A percentile compares a stretch with the other conserved stretches of the same genome.
Conservation (phyloP, 2,888 invertebrate species). For the Aleiodes testaceus region DNA sequence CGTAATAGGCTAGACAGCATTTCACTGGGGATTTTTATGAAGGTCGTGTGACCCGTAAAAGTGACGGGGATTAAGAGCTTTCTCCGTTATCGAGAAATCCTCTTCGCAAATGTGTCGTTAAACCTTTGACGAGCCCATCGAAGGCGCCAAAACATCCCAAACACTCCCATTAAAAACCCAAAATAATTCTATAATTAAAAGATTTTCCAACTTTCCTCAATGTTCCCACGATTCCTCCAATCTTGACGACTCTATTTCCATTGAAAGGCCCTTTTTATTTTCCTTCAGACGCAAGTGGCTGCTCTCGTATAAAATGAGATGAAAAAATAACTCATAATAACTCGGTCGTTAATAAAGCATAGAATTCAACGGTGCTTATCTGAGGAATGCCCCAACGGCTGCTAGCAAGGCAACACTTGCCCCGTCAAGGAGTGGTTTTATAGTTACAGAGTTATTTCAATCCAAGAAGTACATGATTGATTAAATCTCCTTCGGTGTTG, state of each 20-base stretch:
- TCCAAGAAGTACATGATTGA: conserved; percentile 45
- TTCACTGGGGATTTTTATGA: conserved; percentile 19
- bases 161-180: no score
- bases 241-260: neutral
- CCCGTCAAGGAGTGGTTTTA: conserved; percentile 39
- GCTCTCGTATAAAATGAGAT: neutral
- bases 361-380: conserved; percentile 54
- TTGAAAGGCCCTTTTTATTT: neutral
- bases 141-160: no score
- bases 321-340: conserved; percentile 50
- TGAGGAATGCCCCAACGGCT: conserved; percentile 48
- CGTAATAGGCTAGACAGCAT: conserved; percentile 15
- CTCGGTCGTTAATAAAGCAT: conserved; percentile 50
- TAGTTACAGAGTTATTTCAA: conserved; percentile 42
- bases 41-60: conserved; percentile 26
- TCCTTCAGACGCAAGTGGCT: conserved; percentile 12
- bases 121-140: no score
- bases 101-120: no score
- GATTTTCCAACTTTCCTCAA: no score
- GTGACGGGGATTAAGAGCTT: neutral
- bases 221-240: no score
- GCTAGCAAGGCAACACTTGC: conserved; percentile 48
- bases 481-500: conserved; percentile 43
- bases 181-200: no score
- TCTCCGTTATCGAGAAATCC: neutral